Base-by-base conservation (phyloP, 1,140 invertebrate genomes). In the Rhizoglyphus robini region DNA sequence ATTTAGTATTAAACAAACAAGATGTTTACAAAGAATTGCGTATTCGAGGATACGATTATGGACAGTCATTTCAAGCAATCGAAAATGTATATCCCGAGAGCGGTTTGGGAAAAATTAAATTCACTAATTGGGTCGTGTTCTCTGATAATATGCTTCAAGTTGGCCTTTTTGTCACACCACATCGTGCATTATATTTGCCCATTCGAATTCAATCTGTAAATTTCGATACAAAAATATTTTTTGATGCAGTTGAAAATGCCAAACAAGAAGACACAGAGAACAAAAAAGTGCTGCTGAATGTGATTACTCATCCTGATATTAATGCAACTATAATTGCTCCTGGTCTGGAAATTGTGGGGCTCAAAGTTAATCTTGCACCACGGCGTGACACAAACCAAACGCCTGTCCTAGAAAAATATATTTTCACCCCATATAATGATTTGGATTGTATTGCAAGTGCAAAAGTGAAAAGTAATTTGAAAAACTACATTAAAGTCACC, bases 11-110 rank as follows among this genome's bases (percentile, higher is more conserved):
- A 75, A 88, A 58, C 78, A 82, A 30, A 77, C 97, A 80, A 27
- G 94, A 98, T 72, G 79, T 96, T 18, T 99, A 99, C 79, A 96
- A 96, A 74, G 92, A 96, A 75, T 78, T 98, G 13, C 78, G 89
- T 67, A 79, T 97, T 0, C 80, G 93, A 67, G 95, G 94, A 4
- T 98, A 98, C 74, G 90, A 97, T 73, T 98, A 98, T 75, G 79
- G 79, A 8, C 88, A 88, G 58, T 69, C 51, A 36, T 70, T 66
- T 51, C 69, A 58, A 51, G 58, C 36, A 49, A 29, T 59, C 23
- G 3, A 79, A 30, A 72, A 74, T 25, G 76, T 76, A 4, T 72
- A 71, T 41, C 72, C 72, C 51, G 61, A 65, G 65, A 65, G 66
- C 11, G 54, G 34, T 3, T 29, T 54, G 4, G 71, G 69, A 23